A percentile compares a stretch with the other conserved stretches of the same genome.
phyloP scores from a whole-genome alignment of 2,113 vertebrate genomes.

The Hystrix brachyura region DNA sequence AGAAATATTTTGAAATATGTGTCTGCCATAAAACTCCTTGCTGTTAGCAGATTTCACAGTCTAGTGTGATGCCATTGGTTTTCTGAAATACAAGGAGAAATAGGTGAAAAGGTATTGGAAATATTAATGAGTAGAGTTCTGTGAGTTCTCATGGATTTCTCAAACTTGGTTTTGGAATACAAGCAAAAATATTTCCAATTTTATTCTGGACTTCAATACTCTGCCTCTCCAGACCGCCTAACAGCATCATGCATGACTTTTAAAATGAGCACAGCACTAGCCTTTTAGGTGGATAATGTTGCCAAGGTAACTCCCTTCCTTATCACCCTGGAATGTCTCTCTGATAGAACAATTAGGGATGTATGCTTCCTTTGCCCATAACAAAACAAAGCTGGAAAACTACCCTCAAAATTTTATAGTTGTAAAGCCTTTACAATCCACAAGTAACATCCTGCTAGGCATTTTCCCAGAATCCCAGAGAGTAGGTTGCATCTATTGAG shows the following conservation, averaged over 20 bases:
- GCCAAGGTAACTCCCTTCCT: slow-evolving; percentile 12
- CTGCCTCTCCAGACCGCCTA: not conserved
- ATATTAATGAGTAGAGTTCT: slow-evolving; percentile 26
- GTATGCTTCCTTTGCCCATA: not conserved
- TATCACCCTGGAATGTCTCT: not conserved
- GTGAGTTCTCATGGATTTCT: not conserved
- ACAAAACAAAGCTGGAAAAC: slow-evolving; percentile 55
- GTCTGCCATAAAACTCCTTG: slow-evolving; percentile 2
- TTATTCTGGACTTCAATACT: slow-evolving; percentile 36
- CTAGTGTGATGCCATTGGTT: not conserved
- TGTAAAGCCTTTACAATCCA: slow-evolving; percentile 22
- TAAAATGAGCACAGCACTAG: not conserved
- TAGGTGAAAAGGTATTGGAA: slow-evolving; percentile 25
- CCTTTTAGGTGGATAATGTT: slow-evolving; percentile 43
- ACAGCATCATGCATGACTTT: not conserved
- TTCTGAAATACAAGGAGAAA: slow-evolving; percentile 60
- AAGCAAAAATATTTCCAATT: slow-evolving; percentile 1
- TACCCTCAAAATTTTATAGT: not conserved
- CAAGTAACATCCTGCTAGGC: not conserved
- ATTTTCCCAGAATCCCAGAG: not conserved
- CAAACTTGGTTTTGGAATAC: slow-evolving; percentile 10
- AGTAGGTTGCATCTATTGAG: not conserved
- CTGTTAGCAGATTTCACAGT: slow-evolving; percentile 58
- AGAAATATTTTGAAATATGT: slow-evolving; percentile 42
- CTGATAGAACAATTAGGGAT: fast-evolving